These are phyloP conservation scores for Eremophila alpestris DNA, from an alignment of 2,797 vertebrate species.

Conservation along the genomic window DNA sequence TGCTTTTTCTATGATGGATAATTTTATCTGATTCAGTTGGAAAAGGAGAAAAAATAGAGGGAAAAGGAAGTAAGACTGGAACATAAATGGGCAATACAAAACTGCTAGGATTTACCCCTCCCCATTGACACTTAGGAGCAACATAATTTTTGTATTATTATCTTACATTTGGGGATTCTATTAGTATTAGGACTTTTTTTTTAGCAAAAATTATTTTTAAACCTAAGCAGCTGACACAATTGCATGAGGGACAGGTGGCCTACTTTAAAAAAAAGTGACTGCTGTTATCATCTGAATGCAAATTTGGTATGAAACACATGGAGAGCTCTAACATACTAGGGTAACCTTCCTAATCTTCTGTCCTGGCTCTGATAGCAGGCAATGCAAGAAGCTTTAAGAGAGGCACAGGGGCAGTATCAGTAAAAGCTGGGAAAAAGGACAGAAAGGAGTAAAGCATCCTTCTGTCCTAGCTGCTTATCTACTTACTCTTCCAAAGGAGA, in stretches of 20 bases:
- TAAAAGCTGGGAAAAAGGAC: neutral
- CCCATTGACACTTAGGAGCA: neutral
- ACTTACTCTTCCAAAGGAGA: neutral
- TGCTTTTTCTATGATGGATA: neutral
- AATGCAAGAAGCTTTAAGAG: neutral
- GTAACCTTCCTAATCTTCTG: neutral
- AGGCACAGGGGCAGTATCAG: neutral
- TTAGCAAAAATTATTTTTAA: slow-evolving; percentile 50
- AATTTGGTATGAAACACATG: neutral
- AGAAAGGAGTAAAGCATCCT: neutral
- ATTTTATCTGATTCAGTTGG: neutral
- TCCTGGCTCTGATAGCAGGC: neutral
- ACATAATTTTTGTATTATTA: slow-evolving; percentile 3
- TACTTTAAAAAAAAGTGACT: slow-evolving; percentile 27
- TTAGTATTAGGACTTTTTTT: neutral
- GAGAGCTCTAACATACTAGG: neutral
- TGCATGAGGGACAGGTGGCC: slow-evolving; percentile 37
- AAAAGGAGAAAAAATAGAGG: neutral
- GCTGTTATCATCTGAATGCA: neutral
- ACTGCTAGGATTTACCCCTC: neutral
- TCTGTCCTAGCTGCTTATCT: neutral
- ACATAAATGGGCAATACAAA: neutral
- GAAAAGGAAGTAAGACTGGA: neutral
- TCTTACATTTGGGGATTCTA: neutral
- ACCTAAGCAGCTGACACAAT: slow-evolving; percentile 29